Evolutionary conservation across 2,888 invertebrate species (phyloP).

Genomic region (Argyresthia albistria): DNA sequence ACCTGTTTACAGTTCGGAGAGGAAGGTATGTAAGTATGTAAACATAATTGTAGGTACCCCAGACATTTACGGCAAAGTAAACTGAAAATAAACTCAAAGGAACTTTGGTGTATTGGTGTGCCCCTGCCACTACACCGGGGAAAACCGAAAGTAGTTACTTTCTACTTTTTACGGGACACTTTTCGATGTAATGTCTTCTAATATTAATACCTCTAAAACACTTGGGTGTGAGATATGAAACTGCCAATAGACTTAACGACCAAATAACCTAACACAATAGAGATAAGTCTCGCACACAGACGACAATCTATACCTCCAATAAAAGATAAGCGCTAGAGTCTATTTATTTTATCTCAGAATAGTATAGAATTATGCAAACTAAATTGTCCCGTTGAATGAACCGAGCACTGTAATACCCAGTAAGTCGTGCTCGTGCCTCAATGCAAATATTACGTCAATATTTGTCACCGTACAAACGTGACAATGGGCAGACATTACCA

Average conservation of each 20-base stretch:
- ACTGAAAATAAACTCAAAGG: too few relatives aligned
- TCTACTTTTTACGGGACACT: background rate
- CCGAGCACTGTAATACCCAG: background rate
- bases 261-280: too few relatives aligned
- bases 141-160: background rate
- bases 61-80: too few relatives aligned
- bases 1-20: too few relatives aligned
- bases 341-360: background rate
- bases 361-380: slow-evolving; percentile 6
- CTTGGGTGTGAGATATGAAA: background rate
- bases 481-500: slow-evolving; percentile 44
- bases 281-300: too few relatives aligned
- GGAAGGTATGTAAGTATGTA: too few relatives aligned
- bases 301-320: too few relatives aligned
- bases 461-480: slow-evolving; percentile 18
- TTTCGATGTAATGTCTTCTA: background rate
- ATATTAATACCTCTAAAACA: background rate
- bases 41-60: too few relatives aligned
- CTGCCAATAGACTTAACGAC: background rate
- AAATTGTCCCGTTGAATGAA: background rate
- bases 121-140: background rate
- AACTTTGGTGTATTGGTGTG: background rate
- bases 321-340: background rate
- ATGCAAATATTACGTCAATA: slow-evolving; percentile 39
- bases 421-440: slow-evolving; percentile 15